phyloP scores from a whole-genome alignment of 2,113 vertebrate species.

The Sturnira hondurensis region DNA sequence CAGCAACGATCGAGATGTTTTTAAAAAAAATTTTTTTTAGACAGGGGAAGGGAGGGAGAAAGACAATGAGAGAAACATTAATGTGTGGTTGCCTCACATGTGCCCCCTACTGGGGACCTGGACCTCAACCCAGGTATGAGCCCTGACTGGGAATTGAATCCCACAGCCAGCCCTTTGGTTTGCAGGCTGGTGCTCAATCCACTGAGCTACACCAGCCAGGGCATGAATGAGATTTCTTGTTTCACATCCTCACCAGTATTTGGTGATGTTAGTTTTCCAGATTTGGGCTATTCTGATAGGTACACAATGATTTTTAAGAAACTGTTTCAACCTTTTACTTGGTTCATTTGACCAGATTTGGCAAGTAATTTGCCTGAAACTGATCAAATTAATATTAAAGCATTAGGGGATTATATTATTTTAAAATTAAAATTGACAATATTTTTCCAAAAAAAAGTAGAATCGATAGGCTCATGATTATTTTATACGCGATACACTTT shows the following conservation, averaged over 20 bases:
- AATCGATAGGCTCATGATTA: slow-evolving; percentile 11
- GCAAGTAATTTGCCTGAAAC: not conserved
- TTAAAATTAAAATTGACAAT: not conserved
- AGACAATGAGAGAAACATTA: too few relatives aligned
- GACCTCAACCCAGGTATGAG: too few relatives aligned
- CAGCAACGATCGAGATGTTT: not conserved
- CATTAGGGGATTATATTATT: not conserved
- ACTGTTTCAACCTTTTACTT: not conserved
- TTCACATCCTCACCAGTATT: not conserved
- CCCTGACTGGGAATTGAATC: too few relatives aligned
- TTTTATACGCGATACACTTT: slow-evolving; percentile 37
- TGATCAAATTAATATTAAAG: not conserved
- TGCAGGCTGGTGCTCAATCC: too few relatives aligned
- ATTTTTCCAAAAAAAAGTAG: not conserved
- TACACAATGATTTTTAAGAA: not conserved
- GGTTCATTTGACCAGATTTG: not conserved
- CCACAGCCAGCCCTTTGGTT: too few relatives aligned
- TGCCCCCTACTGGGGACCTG: too few relatives aligned
- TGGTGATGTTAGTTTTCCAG: not conserved
- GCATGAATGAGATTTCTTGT: not conserved
- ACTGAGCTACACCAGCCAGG: too few relatives aligned
- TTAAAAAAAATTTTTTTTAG: not conserved
- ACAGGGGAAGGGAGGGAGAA: too few relatives aligned
- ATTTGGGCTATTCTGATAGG: not conserved
- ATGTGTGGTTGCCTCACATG: too few relatives aligned